A percentile compares a stretch with the other conserved stretches of the same genome.
These are phyloP conservation scores for Ciconia boyciana DNA, from an alignment of 2,113 vertebrate species.

Conservation along the genomic window DNA sequence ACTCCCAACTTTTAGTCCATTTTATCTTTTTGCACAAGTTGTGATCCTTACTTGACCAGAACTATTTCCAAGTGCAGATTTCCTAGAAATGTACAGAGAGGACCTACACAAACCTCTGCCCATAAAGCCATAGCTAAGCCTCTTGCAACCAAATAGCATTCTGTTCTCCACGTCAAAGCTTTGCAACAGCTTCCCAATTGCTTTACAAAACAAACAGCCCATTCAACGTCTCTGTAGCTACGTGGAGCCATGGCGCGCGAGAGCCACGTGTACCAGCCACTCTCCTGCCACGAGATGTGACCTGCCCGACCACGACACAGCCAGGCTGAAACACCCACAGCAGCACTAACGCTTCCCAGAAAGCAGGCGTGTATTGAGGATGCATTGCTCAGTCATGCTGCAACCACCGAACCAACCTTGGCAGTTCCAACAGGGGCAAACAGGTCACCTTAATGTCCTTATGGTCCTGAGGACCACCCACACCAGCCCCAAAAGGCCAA, in stretches of 20 bases:
- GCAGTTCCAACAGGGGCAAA: background rate
- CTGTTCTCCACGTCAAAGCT: background rate
- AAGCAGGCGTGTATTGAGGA: fast-evolving
- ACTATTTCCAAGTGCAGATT: background rate
- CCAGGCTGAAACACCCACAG: background rate
- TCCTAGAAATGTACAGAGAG: background rate
- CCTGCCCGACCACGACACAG: background rate
- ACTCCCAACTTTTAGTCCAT: background rate
- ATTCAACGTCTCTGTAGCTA: fast-evolving
- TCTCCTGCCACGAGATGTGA: background rate
- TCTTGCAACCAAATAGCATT: background rate
- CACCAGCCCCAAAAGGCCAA: background rate
- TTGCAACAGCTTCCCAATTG: background rate
- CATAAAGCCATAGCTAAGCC: background rate
- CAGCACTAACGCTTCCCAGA: background rate
- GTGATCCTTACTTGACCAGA: background rate
- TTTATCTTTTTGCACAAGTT: background rate
- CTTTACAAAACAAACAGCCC: background rate
- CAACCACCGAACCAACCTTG: background rate
- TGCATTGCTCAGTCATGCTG: fast-evolving
- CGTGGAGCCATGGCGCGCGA: fast-evolving
- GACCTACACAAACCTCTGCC: background rate
- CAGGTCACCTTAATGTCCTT: fast-evolving
- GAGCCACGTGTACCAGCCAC: background rate
- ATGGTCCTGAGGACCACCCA: fast-evolving